Base-by-base conservation (phyloP, 2,888 invertebrate genomes). In the Lydus trimaculatus region DNA sequence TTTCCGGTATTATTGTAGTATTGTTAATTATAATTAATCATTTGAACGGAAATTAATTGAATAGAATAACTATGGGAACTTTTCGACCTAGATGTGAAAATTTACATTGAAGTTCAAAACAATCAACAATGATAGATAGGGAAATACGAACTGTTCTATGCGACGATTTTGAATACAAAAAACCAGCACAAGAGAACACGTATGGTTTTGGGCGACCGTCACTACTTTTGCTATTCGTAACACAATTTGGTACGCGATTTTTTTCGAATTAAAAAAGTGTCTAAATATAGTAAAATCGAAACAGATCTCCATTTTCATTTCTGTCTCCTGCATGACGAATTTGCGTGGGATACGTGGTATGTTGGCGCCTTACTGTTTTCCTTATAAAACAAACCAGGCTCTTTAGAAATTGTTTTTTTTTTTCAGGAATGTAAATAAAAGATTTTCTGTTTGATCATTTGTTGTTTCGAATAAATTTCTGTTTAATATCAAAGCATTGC, bases 11-110 rank as follows among this genome's bases (percentile, higher is more conserved):
- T 28, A 28, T 28, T n/a, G 23, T 56, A 56, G 23, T 56, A 56
- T 52, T 13, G 28, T 15, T 56, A 56, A 28, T 28, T 56, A 56
- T 25, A 56, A 56, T 56, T 28, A n/a, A 48, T 15, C 2, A 5
- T 28, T n/a, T 28, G 6, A 56, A 56, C 56, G 56, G 56, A 56
- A 56, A 56, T 56, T 25, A 56, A 56, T 56, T 56, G 56, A 56
- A 56, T 15, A 4, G n/a, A 28, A 28, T 56, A 56, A 56, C 7
- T 56, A 56, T 56, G 56, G 56, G 56, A 56, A 56, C n/a, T 25
- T 56, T 25, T 56, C 56, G 56, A 56, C 56, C 25, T 28, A 56
- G 28, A 28, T 56, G 25, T 4, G 56, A 56, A 56, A 15, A 56
- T 56, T 56, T 56, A 56, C 56, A 56, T 15, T 28, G 5, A 56